phyloP scores from a whole-genome alignment of 2,113 vertebrate genomes.

The Bubo bubo region DNA sequence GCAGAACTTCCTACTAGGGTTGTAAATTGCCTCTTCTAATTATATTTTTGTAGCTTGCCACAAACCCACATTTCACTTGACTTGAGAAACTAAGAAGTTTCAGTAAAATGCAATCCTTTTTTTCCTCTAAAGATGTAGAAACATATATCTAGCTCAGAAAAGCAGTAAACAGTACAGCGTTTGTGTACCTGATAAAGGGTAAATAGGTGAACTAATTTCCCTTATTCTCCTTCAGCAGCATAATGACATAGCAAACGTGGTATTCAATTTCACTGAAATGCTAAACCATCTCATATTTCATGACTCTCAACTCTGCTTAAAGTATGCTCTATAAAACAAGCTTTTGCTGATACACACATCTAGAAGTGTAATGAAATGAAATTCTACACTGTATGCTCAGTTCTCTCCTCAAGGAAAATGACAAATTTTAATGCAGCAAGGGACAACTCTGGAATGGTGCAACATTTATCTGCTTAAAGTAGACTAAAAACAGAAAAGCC shows the following conservation, averaged over 20 bases:
- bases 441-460: background rate
- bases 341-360: conserved; percentile 23
- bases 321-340: background rate
- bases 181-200: background rate
- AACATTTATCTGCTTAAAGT: background rate
- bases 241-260: background rate
- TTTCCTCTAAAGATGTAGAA: background rate
- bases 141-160: background rate
- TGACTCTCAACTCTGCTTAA: background rate
- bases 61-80: background rate
- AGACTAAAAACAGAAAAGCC: background rate
- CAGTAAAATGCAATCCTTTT: background rate
- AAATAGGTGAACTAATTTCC: background rate
- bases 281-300: conserved; percentile 19
- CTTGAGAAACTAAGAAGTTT: background rate
- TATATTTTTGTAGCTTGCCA: background rate
- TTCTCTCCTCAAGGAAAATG: background rate
- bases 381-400: background rate
- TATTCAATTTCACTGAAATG: background rate
- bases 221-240: background rate
- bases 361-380: conserved; percentile 12
- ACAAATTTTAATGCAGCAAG: background rate
- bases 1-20: background rate
- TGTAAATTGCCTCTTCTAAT: background rate
- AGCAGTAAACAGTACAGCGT: background rate